phyloP scores from a whole-genome alignment of 2,797 vertebrate species.

The Dendrocincla tyrannina region DNA sequence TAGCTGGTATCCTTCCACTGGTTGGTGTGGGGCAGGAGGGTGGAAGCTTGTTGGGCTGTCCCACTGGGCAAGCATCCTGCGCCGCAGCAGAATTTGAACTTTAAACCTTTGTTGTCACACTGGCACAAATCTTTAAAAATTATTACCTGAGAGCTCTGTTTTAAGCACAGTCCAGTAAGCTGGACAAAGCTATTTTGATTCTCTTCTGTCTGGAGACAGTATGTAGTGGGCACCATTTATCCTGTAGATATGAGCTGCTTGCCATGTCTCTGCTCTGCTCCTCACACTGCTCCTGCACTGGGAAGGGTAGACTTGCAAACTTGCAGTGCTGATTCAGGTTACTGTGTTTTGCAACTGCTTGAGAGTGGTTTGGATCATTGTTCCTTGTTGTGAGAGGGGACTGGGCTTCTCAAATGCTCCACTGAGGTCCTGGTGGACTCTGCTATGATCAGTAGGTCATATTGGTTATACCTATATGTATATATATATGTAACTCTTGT shows the following conservation, averaged over 20 bases:
- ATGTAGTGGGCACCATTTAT: neutral
- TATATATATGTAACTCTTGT: neutral
- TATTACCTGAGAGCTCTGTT: neutral
- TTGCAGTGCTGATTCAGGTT: neutral
- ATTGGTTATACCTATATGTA: neutral
- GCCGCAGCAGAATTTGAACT: neutral
- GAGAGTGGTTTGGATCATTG: neutral
- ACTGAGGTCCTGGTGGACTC: neutral
- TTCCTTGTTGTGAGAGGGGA: neutral
- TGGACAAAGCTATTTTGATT: neutral
- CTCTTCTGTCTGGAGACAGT: neutral
- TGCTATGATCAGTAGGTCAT: neutral
- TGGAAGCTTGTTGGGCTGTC: neutral
- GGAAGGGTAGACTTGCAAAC: neutral
- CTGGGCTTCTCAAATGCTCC: neutral
- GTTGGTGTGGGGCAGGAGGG: neutral
- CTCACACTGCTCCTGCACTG: accelerated
- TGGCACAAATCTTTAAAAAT: neutral
- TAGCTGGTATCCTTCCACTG: neutral
- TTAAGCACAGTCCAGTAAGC: neutral
- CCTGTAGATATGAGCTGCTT: neutral
- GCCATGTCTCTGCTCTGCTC: neutral
- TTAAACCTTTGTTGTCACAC: neutral
- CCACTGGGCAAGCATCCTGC: neutral
- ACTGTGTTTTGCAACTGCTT: neutral